Conservation (phyloP, 2,797 vertebrate genomes). For the Anguilla marmorata region DNA sequence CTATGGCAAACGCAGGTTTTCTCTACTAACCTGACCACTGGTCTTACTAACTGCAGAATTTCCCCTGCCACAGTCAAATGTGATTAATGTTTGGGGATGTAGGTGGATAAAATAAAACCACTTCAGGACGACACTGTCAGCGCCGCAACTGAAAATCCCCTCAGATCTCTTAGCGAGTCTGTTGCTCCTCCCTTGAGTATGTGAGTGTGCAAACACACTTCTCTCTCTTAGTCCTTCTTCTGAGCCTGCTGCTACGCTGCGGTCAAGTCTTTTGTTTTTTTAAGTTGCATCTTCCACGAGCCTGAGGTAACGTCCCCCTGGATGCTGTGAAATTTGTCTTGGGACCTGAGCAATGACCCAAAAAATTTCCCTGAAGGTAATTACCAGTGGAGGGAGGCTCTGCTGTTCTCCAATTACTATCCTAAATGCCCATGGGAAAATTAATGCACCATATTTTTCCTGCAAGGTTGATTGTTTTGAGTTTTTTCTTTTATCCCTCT, state of each 20-base stretch:
- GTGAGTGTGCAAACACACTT: not conserved
- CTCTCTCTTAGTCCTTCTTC: not conserved
- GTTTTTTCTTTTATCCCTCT: not conserved
- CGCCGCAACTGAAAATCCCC: not conserved
- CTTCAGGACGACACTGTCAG: not conserved
- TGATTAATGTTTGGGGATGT: not conserved
- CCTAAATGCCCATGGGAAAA: not conserved
- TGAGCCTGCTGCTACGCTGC: not conserved
- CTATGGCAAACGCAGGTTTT: not conserved
- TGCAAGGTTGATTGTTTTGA: not conserved
- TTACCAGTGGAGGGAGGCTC: not conserved
- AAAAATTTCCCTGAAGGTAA: not conserved
- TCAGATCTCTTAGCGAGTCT: not conserved
- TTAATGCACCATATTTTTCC: not conserved
- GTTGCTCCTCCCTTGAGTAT: not conserved
- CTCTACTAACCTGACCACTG: not conserved
- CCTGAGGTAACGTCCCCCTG: not conserved
- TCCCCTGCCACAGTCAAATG: not conserved
- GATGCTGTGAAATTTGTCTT: not conserved
- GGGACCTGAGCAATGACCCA: not conserved
- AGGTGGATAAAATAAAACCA: not conserved
- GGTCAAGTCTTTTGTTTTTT: not conserved
- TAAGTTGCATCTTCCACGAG: not conserved
- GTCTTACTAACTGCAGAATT: not conserved
- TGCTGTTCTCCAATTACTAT: not conserved